These are phyloP conservation scores for Stylophora pistillata DNA, from an alignment of 64 coral and sea anemone species.

Conservation along the genomic window DNA sequence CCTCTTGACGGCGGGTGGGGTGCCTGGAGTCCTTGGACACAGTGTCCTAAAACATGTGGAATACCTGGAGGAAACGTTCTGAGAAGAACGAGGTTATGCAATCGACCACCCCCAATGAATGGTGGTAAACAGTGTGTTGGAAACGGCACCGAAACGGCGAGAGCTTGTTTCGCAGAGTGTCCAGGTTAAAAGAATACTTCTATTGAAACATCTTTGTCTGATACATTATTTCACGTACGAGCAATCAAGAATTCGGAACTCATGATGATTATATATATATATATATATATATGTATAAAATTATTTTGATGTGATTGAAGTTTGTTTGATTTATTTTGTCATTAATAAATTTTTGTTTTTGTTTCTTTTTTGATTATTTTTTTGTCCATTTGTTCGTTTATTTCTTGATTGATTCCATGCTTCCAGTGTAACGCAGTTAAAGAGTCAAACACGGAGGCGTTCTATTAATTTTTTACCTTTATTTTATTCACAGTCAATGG, in stretches of 20 bases:
- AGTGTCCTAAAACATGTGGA: constrained; percentile 81
- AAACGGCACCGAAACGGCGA: constrained; percentile 69
- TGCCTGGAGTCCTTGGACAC: constrained; percentile 72
- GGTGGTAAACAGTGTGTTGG: constrained; percentile 82
- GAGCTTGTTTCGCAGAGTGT: constrained; percentile 81
- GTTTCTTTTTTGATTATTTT: no score
- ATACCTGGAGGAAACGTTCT: constrained; percentile 68
- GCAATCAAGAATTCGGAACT: no score
- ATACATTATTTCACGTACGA: no score
- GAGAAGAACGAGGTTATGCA: constrained; percentile 73
- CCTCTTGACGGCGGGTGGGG: constrained; percentile 90
- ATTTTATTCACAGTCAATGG: constrained; percentile 66
- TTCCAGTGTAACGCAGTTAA: neutral
- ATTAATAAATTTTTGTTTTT: no score
- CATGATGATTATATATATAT: no score
- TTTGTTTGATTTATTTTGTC: no score
- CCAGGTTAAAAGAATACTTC: constrained; percentile 45
- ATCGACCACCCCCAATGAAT: constrained; percentile 86
- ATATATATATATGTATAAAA: no score
- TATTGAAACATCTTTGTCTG: no score
- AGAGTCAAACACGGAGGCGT: neutral
- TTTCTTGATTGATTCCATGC: no score
- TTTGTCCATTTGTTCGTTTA: no score
- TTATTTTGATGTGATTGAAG: no score
- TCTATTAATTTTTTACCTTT: neutral